Evolutionary conservation across 2,113 vertebrate species (phyloP).

Genomic region (Fregata magnificens): DNA sequence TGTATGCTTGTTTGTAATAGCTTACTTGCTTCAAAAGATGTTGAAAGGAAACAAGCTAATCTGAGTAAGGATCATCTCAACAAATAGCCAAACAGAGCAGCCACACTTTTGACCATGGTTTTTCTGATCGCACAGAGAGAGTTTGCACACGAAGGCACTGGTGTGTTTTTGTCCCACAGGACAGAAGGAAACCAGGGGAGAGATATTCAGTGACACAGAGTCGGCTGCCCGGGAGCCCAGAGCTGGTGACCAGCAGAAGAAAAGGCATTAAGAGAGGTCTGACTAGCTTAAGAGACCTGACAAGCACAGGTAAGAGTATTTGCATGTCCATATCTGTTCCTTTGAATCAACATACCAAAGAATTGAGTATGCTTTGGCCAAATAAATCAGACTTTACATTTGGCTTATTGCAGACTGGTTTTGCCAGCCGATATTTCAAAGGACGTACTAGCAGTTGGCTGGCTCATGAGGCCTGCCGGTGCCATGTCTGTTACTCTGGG

Average conservation of each 20-base stretch:
- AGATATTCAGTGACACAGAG: not conserved
- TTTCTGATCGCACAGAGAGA: not conserved
- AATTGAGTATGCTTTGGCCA: not conserved
- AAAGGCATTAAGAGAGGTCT: not conserved
- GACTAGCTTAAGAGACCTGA: not conserved
- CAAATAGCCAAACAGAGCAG: not conserved
- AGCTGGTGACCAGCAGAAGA: not conserved
- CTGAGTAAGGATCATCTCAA: not conserved
- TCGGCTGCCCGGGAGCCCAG: not conserved
- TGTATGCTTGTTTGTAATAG: not conserved
- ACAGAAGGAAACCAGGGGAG: not conserved
- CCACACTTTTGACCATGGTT: not conserved
- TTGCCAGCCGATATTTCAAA: not conserved
- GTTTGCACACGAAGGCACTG: not conserved
- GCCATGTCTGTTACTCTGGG: not conserved
- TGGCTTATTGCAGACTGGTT: not conserved
- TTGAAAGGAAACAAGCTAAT: not conserved
- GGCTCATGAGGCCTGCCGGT: not conserved
- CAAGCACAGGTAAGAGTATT: not conserved
- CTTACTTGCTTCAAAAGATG: not conserved
- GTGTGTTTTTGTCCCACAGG: not conserved
- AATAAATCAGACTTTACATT: not conserved
- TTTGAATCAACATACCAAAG: not conserved
- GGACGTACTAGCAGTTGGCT: not conserved
- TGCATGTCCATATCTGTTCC: not conserved